Conservation (phyloP, 1,140 invertebrate genomes). For the Laupala kohalensis region DNA sequence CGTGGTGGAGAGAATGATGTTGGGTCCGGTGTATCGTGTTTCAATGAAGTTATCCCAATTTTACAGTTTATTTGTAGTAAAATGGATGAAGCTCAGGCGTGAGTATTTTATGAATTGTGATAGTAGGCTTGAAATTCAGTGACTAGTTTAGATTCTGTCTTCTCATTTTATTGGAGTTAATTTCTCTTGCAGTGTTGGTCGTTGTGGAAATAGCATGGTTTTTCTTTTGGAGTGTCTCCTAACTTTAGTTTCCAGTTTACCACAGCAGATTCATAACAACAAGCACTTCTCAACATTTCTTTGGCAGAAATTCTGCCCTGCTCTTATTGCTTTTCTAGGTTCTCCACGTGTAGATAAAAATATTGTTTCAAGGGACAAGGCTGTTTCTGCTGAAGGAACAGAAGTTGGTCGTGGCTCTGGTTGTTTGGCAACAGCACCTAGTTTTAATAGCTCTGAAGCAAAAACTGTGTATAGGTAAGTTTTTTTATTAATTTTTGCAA, state of each 20-base stretch:
- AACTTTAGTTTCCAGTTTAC: constrained; percentile 67
- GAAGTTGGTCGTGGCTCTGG: constrained; percentile 52
- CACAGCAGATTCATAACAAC: constrained; percentile 65
- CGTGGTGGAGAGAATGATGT: constrained; percentile 44
- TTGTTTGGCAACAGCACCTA: constrained; percentile 52
- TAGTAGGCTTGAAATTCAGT: neutral
- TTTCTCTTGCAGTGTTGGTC: constrained; percentile 1
- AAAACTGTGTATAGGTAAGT: constrained; percentile 73
- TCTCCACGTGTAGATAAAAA: constrained; percentile 62
- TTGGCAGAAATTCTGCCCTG: constrained; percentile 85
- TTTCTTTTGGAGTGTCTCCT: constrained; percentile 78
- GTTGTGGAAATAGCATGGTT: constrained; percentile 38
- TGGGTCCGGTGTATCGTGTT: constrained; percentile 63
- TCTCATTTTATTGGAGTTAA: neutral
- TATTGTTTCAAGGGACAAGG: constrained; percentile 46
- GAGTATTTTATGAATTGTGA: neutral
- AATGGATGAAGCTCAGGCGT: constrained; percentile 57
- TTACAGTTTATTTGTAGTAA: constrained; percentile 79
- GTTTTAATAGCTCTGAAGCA: constrained; percentile 61
- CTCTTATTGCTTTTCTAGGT: constrained; percentile 72
- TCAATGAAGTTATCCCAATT: constrained; percentile 79
- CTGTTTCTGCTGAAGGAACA: constrained; percentile 33
- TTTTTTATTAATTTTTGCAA: too few species aligned
- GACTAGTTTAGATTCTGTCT: neutral
- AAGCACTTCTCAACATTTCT: constrained; percentile 71